Conservation (phyloP, 2,113 vertebrate species). For the Strix aluco region DNA sequence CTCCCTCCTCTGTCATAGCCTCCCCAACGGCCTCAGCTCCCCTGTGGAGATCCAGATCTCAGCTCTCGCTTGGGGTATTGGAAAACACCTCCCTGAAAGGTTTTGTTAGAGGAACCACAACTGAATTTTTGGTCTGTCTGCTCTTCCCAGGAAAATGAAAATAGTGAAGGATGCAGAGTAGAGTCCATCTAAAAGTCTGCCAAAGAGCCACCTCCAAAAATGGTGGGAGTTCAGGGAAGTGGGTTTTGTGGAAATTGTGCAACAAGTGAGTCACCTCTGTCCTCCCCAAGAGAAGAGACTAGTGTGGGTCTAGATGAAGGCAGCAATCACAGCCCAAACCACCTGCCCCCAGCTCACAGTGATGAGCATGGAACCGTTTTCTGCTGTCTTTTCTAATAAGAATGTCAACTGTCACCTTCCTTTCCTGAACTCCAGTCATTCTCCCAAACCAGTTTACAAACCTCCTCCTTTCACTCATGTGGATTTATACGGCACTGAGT, state of each 20-base stretch:
- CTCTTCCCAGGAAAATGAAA: not conserved
- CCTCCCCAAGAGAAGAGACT: not conserved
- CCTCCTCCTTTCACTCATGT: not conserved
- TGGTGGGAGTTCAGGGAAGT: not conserved
- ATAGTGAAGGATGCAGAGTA: not conserved
- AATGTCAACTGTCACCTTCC: rapidly evolving
- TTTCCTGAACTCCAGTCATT: not conserved
- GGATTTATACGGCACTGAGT: rapidly evolving
- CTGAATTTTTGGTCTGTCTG: not conserved
- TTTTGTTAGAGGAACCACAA: not conserved
- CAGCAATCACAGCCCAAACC: not conserved
- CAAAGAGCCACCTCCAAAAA: not conserved
- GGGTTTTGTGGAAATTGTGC: not conserved
- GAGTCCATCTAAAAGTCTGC: not conserved
- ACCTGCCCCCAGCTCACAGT: not conserved
- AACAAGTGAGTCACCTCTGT: rapidly evolving
- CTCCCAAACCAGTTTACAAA: not conserved
- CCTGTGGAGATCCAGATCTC: rapidly evolving
- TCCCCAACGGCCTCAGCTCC: not conserved
- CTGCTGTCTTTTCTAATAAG: rapidly evolving
- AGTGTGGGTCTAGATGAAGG: not conserved
- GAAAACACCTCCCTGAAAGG: not conserved
- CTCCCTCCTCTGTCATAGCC: not conserved
- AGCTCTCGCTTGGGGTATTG: not conserved
- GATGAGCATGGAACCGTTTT: rapidly evolving